Evolutionary conservation across 2,113 vertebrate genomes (phyloP).

Genomic region (Tragelaphus imberbis): DNA sequence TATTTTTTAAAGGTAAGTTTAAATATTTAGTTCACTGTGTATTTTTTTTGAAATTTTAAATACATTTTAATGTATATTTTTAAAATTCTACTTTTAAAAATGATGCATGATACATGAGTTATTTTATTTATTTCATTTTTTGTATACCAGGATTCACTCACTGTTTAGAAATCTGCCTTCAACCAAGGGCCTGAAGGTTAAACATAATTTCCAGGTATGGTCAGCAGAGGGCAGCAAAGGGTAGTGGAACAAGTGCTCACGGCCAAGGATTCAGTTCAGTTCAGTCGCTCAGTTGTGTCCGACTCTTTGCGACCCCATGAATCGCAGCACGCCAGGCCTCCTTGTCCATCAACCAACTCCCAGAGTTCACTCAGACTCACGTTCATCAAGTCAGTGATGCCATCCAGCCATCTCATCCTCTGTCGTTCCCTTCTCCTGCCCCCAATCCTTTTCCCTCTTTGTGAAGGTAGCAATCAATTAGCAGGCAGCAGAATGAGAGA

Average conservation of each 20-base stretch:
- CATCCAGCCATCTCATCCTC: too few species aligned
- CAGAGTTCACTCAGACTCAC: too few species aligned
- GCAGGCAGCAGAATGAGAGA: background rate
- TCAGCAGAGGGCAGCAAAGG: constrained; percentile 27
- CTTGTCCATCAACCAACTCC: too few species aligned
- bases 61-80: background rate
- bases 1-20: background rate
- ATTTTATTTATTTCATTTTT: background rate
- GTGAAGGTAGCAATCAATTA: background rate
- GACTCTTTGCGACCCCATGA: too few species aligned
- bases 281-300: too few species aligned
- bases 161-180: background rate
- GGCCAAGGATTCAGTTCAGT: background rate
- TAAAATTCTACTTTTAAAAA: background rate
- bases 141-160: background rate
- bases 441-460: background rate
- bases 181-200: background rate
- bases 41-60: background rate
- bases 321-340: too few species aligned
- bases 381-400: too few species aligned
- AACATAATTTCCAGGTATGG: background rate
- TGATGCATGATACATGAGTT: background rate
- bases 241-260: background rate
- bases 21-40: background rate
- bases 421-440: too few species aligned